Evolutionary conservation across 35 echinoderm and acorn worm species (phyloP).

Genomic region (Ptychodera flava): DNA sequence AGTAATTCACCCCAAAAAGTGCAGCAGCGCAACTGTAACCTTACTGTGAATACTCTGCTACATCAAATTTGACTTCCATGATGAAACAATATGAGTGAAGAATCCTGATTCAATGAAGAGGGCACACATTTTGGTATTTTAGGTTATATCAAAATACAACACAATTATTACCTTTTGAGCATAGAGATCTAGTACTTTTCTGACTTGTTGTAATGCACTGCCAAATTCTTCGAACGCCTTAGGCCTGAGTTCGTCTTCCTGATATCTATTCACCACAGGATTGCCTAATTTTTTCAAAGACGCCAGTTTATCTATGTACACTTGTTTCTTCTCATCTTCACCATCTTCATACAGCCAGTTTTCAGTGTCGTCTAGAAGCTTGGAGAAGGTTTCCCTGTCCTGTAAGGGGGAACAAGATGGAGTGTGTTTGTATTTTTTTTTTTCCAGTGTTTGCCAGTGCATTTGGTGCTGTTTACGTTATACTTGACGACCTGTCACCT

Average conservation of each 20-base stretch:
- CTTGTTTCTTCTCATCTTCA: conserved; percentile 67
- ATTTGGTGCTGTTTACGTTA: no score
- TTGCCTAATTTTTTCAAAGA: conserved; percentile 83
- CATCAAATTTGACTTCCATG: no score
- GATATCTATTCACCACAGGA: conserved; percentile 56
- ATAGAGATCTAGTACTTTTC: conserved; percentile 57
- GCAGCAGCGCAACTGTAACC: no score
- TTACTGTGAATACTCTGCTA: no score
- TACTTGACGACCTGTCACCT: no score
- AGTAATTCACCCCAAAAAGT: no score
- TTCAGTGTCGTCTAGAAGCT: conserved; percentile 65
- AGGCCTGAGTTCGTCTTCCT: conserved; percentile 48
- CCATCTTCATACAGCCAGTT: conserved; percentile 97
- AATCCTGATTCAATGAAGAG: no score
- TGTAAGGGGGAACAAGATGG: conserved; percentile 1
- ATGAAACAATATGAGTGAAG: no score
- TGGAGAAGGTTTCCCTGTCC: conserved; percentile 55
- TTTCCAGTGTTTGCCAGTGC: no score
- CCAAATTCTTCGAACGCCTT: conserved; percentile 77
- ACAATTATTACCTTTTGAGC: conserved; percentile 55
- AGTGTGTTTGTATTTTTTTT: no score
- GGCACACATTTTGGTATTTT: no score
- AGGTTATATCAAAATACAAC: no score
- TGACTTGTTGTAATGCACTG: conserved; percentile 34
- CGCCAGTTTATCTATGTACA: conserved; percentile 60